A percentile compares a stretch with the other conserved stretches of the same genome.
Evolutionary conservation across 2,797 vertebrate species (phyloP).

Genomic region (Ptychobarbus kaznakovi): DNA sequence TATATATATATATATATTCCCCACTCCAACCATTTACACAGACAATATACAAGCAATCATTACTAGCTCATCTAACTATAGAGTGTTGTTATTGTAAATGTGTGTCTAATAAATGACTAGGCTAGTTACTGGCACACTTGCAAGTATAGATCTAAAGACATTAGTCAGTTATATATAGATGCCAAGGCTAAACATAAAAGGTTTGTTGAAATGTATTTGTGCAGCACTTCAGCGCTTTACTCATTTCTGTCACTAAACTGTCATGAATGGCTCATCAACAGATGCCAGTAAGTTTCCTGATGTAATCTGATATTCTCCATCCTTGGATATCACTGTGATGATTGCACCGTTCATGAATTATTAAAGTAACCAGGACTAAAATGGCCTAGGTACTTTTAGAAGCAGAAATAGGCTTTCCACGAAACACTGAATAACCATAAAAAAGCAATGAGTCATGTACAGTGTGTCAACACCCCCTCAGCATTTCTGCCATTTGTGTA

Average conservation of each 20-base stretch:
- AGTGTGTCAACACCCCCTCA: neutral
- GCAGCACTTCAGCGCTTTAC: neutral
- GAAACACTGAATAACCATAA: constrained; percentile 12
- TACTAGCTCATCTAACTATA: neutral
- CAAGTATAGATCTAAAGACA: constrained; percentile 7
- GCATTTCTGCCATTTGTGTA: constrained; percentile 28
- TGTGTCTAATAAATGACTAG: neutral
- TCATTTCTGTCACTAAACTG: constrained; percentile 12
- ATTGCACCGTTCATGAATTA: constrained; percentile 27
- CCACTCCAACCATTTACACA: neutral
- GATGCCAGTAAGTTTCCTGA: neutral
- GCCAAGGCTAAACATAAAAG: constrained; percentile 27
- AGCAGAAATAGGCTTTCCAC: constrained; percentile 15
- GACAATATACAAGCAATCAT: neutral
- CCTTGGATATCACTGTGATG: constrained; percentile 8
- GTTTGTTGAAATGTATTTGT: constrained; percentile 17
- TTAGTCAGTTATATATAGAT: constrained; percentile 17
- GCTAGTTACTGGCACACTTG: neutral
- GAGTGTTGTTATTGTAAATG: neutral
- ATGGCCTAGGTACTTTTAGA: neutral
- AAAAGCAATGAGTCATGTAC: constrained; percentile 32
- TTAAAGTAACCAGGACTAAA: constrained; percentile 18
- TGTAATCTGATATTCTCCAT: constrained; percentile 10
- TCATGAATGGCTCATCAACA: neutral
- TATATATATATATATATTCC: no score